Conservation (phyloP, 2,113 vertebrate genomes). For the Sinocyclocheilus rhinocerous region DNA sequence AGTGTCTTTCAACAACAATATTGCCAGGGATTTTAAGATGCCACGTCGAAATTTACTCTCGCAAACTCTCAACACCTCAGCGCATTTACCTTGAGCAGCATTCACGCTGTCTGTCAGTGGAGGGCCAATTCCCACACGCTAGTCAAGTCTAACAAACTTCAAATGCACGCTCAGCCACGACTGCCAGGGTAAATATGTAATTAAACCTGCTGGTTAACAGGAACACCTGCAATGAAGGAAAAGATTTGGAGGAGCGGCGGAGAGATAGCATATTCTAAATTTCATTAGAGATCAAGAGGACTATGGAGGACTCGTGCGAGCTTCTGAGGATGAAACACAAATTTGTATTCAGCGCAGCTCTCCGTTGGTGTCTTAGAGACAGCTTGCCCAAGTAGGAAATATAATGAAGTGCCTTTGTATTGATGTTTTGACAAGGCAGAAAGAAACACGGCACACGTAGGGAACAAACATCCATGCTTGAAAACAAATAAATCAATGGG, state of each 20-base stretch:
- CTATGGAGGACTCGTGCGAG: conserved; percentile 41
- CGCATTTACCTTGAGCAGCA: conserved; percentile 32
- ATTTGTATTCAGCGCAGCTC: conserved; percentile 25
- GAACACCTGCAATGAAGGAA: conserved; percentile 59
- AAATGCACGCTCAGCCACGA: conserved; percentile 33
- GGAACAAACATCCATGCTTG: conserved; percentile 24
- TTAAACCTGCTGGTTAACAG: conserved; percentile 62
- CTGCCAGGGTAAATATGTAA: conserved; percentile 58
- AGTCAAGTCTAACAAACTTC: conserved; percentile 60
- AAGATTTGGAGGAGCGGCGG: conserved; percentile 26
- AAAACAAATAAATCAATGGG: conserved; percentile 22
- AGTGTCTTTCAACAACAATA: not conserved
- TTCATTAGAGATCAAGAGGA: conserved; percentile 63
- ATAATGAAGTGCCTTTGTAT: conserved; percentile 33
- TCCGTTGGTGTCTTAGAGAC: conserved; percentile 7
- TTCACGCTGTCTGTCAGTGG: conserved; percentile 37
- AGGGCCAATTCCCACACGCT: conserved; percentile 39
- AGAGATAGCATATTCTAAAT: conserved; percentile 60
- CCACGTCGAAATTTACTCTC: not conserved
- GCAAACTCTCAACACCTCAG: conserved; percentile 9
- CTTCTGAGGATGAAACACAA: conserved; percentile 22
- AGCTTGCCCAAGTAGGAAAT: conserved; percentile 20
- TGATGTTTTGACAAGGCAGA: conserved; percentile 41
- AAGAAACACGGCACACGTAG: not conserved
- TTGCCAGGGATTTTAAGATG: conserved; percentile 11